A percentile compares a stretch with the other conserved stretches of the same genome.
phyloP scores from a whole-genome alignment of 1,140 invertebrate species.

The Cardiocondyla obscurior region DNA sequence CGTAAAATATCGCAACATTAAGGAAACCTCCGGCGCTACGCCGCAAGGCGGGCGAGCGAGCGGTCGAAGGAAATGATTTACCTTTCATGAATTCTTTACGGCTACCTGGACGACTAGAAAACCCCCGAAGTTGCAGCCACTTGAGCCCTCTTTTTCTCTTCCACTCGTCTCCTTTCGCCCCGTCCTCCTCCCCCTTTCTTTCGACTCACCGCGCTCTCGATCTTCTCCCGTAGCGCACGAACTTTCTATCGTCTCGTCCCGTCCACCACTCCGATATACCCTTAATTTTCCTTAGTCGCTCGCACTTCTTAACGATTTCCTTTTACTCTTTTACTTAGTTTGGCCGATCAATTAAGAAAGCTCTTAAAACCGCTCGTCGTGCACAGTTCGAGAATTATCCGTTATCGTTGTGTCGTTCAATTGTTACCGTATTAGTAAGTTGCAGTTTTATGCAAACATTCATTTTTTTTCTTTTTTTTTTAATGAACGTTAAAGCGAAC shows the following conservation, averaged over 20 bases:
- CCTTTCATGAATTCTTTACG: conserved; percentile 77
- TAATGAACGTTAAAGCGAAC: background rate
- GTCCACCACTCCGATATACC: conserved; percentile 42
- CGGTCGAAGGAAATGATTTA: conserved; percentile 78
- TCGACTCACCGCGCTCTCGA: conserved; percentile 39
- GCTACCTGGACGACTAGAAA: conserved; percentile 63
- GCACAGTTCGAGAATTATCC: conserved; percentile 16
- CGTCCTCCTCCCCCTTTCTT: background rate
- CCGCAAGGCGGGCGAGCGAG: conserved; percentile 36
- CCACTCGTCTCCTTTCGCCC: conserved; percentile 7
- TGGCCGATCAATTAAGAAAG: conserved; percentile 46
- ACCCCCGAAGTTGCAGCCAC: conserved; percentile 63
- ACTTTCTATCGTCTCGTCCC: conserved; percentile 39
- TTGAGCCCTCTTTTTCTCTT: conserved; percentile 54
- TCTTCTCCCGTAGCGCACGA: conserved; percentile 22
- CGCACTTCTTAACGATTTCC: conserved; percentile 45
- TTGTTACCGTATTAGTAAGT: background rate
- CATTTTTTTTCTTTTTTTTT: no score
- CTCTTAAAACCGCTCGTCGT: conserved; percentile 31
- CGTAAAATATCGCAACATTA: conserved; percentile 82
- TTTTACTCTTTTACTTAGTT: conserved; percentile 35
- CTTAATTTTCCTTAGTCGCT: conserved; percentile 63
- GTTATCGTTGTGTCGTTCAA: conserved; percentile 1
- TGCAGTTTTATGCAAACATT: background rate
- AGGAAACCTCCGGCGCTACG: conserved; percentile 76